These are phyloP conservation scores for Holacanthella duospinosa DNA, from an alignment of 2,888 invertebrate genomes.

Conservation along the genomic window DNA sequence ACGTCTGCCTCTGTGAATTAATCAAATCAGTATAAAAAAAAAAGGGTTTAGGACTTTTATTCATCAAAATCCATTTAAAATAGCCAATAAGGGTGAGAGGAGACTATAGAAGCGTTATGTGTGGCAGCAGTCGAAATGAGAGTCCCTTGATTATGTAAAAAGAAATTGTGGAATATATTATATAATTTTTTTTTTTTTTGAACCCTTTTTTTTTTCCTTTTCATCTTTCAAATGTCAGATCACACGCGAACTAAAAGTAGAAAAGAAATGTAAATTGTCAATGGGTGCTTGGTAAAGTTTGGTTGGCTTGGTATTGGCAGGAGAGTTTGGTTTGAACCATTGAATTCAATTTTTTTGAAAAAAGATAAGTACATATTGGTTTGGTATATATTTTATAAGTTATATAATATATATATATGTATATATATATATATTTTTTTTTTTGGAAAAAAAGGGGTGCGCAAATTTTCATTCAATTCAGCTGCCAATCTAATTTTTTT, in stretches of 20 bases:
- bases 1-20: constrained; percentile 12
- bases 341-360: constrained; percentile 1
- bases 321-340: background rate
- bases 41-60: constrained; percentile 19
- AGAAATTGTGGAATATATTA: background rate
- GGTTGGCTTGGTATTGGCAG: background rate
- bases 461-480: constrained; percentile 25
- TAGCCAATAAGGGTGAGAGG: constrained; percentile 18
- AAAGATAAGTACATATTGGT: background rate
- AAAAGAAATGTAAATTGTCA: constrained; percentile 6
- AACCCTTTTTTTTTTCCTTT: constrained; percentile 11
- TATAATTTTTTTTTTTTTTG: background rate
- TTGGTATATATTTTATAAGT: background rate
- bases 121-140: background rate
- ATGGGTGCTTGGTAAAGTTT: background rate
- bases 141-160: constrained; percentile 3
- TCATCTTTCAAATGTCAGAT: constrained; percentile 15
- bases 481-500: constrained; percentile 25
- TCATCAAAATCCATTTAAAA: constrained; percentile 32
- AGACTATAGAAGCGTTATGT: background rate
- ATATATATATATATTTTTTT: constrained; percentile 1
- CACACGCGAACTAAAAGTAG: constrained; percentile 16
- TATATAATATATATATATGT: too few relatives aligned
- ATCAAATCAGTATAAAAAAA: constrained; percentile 12
- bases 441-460: constrained; percentile 19